phyloP scores from a whole-genome alignment of 2,113 vertebrate species.

The Stegastes partitus region DNA sequence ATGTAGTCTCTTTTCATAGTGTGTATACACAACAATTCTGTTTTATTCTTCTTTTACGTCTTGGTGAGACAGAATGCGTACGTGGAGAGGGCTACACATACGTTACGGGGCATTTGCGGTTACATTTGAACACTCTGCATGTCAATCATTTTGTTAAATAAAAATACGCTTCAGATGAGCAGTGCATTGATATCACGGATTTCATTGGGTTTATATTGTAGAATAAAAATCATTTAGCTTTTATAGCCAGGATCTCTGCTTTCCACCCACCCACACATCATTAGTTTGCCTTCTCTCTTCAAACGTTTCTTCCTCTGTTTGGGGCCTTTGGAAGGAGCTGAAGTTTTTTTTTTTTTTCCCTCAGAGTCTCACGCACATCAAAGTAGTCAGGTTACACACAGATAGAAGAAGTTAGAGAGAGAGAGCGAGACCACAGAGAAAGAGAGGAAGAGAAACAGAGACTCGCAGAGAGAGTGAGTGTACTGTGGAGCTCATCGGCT shows the following conservation, averaged over 20 bases:
- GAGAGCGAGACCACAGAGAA: conserved; percentile 14
- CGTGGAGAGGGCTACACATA: neutral
- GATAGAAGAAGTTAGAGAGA: conserved; percentile 35
- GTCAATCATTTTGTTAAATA: conserved; percentile 2
- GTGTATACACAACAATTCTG: conserved; percentile 6
- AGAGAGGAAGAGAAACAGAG: conserved; percentile 4
- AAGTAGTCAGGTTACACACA: conserved; percentile 72
- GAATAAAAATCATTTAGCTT: conserved; percentile 40
- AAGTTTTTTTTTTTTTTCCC: conserved; percentile 31
- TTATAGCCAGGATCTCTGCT: conserved; percentile 50
- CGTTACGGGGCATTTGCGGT: conserved; percentile 7
- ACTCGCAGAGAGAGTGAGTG: conserved; percentile 2
- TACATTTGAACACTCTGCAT: neutral
- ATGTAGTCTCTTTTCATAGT: neutral
- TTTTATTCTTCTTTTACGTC: conserved; percentile 7
- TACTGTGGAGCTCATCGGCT: conserved; percentile 41
- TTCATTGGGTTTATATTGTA: conserved; percentile 37
- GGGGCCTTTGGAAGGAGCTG: conserved; percentile 65
- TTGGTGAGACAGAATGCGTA: neutral
- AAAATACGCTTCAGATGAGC: neutral
- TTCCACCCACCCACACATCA: conserved; percentile 70
- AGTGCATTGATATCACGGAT: conserved; percentile 14
- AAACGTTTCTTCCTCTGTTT: conserved; percentile 68
- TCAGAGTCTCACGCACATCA: conserved; percentile 66
- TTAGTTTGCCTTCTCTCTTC: conserved; percentile 76